These are phyloP conservation scores for Athene noctua DNA, from an alignment of 2,113 vertebrate genomes.

Conservation along the genomic window DNA sequence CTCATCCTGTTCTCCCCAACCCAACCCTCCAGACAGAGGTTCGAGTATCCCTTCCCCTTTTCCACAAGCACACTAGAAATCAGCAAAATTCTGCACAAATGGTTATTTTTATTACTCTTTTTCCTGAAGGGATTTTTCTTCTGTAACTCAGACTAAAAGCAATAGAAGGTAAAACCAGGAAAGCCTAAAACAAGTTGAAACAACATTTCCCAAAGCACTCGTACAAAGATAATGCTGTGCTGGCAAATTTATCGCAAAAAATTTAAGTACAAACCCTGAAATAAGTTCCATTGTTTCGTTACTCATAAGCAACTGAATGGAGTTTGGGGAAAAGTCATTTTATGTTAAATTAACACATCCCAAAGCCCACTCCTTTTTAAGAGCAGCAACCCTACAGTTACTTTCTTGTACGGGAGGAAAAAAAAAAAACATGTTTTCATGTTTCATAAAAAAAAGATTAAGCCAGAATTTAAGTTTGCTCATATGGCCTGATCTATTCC, in stretches of 20 bases:
- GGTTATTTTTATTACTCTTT: neutral
- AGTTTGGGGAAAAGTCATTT: neutral
- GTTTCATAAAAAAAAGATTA: too few species aligned
- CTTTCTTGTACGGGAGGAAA: neutral
- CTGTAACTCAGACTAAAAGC: neutral
- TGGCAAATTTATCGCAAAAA: neutral
- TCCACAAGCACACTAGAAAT: neutral
- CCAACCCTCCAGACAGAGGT: too few species aligned
- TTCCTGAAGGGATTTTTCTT: neutral
- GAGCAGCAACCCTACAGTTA: neutral
- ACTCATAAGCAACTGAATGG: neutral
- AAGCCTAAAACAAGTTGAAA: conserved; percentile 17
- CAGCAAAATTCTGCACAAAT: neutral
- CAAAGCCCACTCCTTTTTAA: neutral
- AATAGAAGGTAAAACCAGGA: neutral
- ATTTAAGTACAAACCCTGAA: neutral
- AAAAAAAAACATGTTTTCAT: neutral
- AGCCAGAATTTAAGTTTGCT: neutral
- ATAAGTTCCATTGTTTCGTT: neutral
- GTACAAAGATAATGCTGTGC: neutral
- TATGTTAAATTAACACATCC: neutral
- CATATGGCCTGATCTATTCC: neutral
- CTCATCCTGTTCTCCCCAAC: neutral
- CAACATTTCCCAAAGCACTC: neutral
- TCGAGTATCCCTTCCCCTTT: neutral